Evolutionary conservation across 1,140 invertebrate species (phyloP).

Genomic region (Drosophila serrata): DNA sequence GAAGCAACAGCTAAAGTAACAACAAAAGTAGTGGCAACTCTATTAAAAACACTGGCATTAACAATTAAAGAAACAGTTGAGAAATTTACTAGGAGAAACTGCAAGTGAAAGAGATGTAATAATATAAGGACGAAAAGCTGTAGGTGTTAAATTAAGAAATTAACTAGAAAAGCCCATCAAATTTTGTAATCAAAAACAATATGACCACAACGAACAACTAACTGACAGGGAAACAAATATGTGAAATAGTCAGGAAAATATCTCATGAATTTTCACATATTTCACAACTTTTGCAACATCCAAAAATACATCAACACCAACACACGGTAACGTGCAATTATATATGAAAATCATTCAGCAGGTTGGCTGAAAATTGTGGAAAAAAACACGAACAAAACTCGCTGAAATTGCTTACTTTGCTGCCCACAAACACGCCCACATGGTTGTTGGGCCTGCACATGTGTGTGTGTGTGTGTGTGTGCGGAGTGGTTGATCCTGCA

Average conservation of each 20-base stretch:
- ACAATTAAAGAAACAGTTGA: conserved; percentile 19
- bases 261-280: background rate
- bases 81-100: background rate
- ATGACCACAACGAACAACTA: background rate
- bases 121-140: background rate
- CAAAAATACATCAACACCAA: background rate
- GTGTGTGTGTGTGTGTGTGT: conserved; percentile 28
- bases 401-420: conserved; percentile 73
- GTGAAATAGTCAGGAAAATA: background rate
- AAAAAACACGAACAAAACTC: conserved; percentile 25
- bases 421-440: conserved; percentile 56
- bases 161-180: background rate
- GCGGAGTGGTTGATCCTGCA: conserved; percentile 20
- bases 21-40: conserved; percentile 12
- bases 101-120: too few species aligned
- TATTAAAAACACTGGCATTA: conserved; percentile 12
- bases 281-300: conserved; percentile 5
- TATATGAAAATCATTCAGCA: conserved; percentile 67
- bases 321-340: conserved; percentile 57
- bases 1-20: conserved; percentile 35
- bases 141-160: background rate
- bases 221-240: background rate
- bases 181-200: background rate
- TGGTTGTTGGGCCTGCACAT: conserved; percentile 5
- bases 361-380: conserved; percentile 26